Percentiles rank a stretch among this genome's conserved stretches.
Evolutionary conservation across 2,113 vertebrate genomes (phyloP).

Genomic region (Pavo muticus): DNA sequence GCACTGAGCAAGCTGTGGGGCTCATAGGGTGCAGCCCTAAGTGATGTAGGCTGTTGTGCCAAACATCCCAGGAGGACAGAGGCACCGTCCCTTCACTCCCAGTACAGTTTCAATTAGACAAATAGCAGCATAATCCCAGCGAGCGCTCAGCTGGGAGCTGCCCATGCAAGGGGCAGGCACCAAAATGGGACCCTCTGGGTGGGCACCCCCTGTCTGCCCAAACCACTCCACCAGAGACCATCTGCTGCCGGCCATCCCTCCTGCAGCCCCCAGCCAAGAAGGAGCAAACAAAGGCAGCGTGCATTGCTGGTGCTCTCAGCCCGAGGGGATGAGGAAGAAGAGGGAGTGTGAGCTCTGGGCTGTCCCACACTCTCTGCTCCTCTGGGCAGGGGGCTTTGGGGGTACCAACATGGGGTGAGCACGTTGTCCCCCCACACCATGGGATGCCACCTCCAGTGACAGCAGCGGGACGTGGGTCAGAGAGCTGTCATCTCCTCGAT

Average conservation of each 20-base stretch:
- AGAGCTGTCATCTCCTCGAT: background rate
- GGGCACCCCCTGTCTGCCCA: background rate
- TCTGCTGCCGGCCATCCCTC: constrained; percentile 57
- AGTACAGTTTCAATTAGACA: constrained; percentile 54
- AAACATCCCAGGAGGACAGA: constrained; percentile 28
- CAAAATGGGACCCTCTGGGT: constrained; percentile 19
- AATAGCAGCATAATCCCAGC: constrained; percentile 60
- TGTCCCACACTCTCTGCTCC: accelerated
- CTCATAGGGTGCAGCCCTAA: accelerated
- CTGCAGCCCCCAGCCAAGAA: background rate
- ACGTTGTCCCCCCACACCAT: accelerated
- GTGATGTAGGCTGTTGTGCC: background rate
- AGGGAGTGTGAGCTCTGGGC: background rate
- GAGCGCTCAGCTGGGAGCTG: constrained; percentile 59
- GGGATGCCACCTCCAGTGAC: background rate
- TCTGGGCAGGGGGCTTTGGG: accelerated
- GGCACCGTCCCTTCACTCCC: constrained; percentile 46
- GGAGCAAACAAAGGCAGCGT: constrained; percentile 28
- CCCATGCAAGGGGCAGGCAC: constrained; percentile 8
- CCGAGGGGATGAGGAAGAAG: background rate
- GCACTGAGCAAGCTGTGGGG: background rate
- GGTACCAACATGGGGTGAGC: accelerated
- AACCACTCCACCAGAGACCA: constrained; percentile 32
- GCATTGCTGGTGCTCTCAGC: background rate
- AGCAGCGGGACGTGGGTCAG: background rate